Evolutionary conservation across 2,888 invertebrate genomes (phyloP), one percentile per base, ranked within the genome.

Genomic region (Ferdinandea cuprea): DNA sequence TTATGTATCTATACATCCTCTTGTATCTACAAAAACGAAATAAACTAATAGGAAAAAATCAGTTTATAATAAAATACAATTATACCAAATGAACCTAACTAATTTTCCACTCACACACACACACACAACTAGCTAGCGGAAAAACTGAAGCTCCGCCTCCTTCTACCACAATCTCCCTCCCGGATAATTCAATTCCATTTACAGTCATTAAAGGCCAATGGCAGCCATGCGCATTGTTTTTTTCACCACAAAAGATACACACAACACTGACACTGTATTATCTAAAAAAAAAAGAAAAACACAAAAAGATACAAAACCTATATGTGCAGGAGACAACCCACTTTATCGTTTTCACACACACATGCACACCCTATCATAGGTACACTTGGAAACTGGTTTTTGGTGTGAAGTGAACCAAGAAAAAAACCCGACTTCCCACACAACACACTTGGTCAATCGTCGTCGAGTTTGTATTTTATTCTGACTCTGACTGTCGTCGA

Each of bases 401-500:
- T 21, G 52, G 52, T 44, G 54, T 58, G 52, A 77, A 58, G 63
- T 32, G 17, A 65, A 73, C n/a, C 50, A 63, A 56, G 15, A 52
- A 83, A 68, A n/a, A 77, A 83, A 84, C 73, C 46, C 71, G 73
- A 69, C 73, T 83, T 83, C 83, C 84, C 84, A 84, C 84, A 84
- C 84, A 84, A 44, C 79, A 84, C 73, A 84, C 79, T 89, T 89
- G 88, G 89, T 87, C 86, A 76, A 81, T 85, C 84, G 56, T 86
- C 78, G 50, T 85, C 69, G 87, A 85, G 85, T 87, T 88, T 87
- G 87, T 86, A 86, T 87, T 87, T 90, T 88, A 91, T 90, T 91
- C 90, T 88, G 88, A 88, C 89, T 88, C 87, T 87, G 89, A 89
- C 89, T 89, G 90, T 89, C 89, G 89, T 89, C 87, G 88, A 89